Evolutionary conservation across 2,113 vertebrate species (phyloP).

Genomic region (Chiloscyllium plagiosum): DNA sequence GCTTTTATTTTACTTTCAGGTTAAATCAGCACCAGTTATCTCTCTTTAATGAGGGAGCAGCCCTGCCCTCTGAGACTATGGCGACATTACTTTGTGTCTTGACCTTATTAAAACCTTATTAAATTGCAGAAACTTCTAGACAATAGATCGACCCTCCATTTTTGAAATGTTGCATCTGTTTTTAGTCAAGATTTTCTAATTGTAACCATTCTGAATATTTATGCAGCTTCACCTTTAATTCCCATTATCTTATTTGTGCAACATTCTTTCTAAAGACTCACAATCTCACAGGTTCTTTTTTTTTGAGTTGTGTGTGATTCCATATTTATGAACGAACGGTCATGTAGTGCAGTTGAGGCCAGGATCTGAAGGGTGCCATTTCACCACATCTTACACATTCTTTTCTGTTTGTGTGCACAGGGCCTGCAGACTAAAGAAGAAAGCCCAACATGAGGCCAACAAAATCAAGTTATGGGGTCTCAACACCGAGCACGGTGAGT

Average conservation of each 20-base stretch:
- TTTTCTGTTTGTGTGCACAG: slow-evolving; percentile 43
- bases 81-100: no score
- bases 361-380: neutral
- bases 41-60: no score
- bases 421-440: slow-evolving; percentile 65
- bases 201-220: neutral
- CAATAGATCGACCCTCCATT: neutral
- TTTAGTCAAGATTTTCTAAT: neutral
- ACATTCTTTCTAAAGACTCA: neutral
- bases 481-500: slow-evolving; percentile 64
- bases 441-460: slow-evolving; percentile 66
- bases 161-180: neutral
- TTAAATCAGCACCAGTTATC: no score
- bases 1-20: neutral
- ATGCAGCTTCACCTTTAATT: neutral
- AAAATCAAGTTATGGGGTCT: slow-evolving; percentile 67
- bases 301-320: neutral
- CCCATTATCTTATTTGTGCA: neutral
- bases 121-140: neutral
- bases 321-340: neutral
- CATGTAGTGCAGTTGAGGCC: neutral
- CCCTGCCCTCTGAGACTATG: no score
- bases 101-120: no score
- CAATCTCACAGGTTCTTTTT: neutral
- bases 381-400: neutral